These are phyloP conservation scores for Drosophila athabasca DNA, from an alignment of 1,140 invertebrate species.

Conservation along the genomic window DNA sequence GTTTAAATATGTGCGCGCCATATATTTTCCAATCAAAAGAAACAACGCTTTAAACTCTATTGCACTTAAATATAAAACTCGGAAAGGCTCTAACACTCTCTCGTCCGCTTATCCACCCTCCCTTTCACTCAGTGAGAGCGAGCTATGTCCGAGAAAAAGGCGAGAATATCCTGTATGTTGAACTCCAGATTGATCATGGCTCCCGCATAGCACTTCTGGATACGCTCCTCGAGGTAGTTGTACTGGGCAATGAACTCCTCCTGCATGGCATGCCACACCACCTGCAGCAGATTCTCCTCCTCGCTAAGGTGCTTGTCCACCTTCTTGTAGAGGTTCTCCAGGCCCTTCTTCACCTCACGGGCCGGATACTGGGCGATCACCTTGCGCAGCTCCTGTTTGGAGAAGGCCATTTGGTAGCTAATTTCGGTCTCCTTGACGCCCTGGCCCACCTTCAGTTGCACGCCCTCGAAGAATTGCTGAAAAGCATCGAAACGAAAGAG, in stretches of 20 bases:
- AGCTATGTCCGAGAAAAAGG: slow-evolving; percentile 99
- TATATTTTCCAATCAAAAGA: slow-evolving; percentile 59
- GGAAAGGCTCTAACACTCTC: slow-evolving; percentile 1
- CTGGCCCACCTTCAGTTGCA: slow-evolving; percentile 94
- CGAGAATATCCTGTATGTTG: slow-evolving; percentile 97
- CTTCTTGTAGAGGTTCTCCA: slow-evolving; percentile 97
- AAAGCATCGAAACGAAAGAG: not conserved
- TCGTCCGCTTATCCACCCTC: not conserved
- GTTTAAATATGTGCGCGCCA: slow-evolving; percentile 65
- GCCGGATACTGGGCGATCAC: slow-evolving; percentile 98
- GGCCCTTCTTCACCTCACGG: slow-evolving; percentile 96
- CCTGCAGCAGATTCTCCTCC: slow-evolving; percentile 96
- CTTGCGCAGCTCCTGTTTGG: slow-evolving; percentile 97
- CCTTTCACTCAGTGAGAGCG: slow-evolving; percentile 88
- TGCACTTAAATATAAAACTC: slow-evolving; percentile 72
- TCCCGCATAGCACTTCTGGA: slow-evolving; percentile 98
- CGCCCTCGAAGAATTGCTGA: slow-evolving; percentile 97
- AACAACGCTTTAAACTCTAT: slow-evolving; percentile 70
- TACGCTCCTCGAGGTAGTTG: slow-evolving; percentile 96
- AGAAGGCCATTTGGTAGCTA: slow-evolving; percentile 98
- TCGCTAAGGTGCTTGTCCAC: slow-evolving; percentile 98
- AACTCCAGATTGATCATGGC: slow-evolving; percentile 98
- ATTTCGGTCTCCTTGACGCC: slow-evolving; percentile 99
- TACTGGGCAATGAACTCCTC: slow-evolving; percentile 99
- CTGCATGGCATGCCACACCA: slow-evolving; percentile 99